Evolutionary conservation across 2,113 vertebrate species (phyloP), one percentile per base, ranked within the genome.

Genomic region (Hippocampus zosterae): DNA sequence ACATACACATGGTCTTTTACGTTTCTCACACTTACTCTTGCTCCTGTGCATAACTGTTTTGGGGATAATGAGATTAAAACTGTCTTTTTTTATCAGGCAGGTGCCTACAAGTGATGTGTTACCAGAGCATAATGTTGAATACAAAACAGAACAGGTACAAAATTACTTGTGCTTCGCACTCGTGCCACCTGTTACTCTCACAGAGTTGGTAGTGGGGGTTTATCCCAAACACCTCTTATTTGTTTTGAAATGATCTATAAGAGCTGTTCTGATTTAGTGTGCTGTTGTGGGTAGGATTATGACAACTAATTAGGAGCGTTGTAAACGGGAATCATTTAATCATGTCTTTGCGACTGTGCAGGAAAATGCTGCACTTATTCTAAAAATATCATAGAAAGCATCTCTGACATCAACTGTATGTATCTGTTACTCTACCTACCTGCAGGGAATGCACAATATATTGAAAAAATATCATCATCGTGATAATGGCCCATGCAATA

Each of bases 51-150:
- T 57, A 71, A 68, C 59, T 67, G 65, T 77, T 82, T 78, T 72
- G 53, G 73, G 76, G 81, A 87, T 86, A 82, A 88, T 84, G 71
- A 80, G 72, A 85, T 83, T 83, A 81, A 85, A 55, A 55, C 69
- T 72, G 74, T 81, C 85, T 80, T 85, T 85, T 37, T 37, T 37
- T 37, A 69, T 55, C 52, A 11, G n/a, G 52, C 52, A 53, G 21
- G 23, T 55, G 23, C 52, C 21, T 3, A 23, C n/a, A 55, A 11
- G 52, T 55, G 48, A 52, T 21, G 19, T 52, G 48, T 52, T 52
- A 52, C 19, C 19, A 52, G 7, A 52, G 11, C 52, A 55, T 55
- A 1, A 65, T 41, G 1, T 53, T 65, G 67, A 68, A 77, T 71
- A 67, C n/a, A 61, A 69, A 77, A 81, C 65, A 71, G 73, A 81